Evolutionary conservation across 2,797 vertebrate genomes (phyloP).

Genomic region (Carcharodon carcharias): DNA sequence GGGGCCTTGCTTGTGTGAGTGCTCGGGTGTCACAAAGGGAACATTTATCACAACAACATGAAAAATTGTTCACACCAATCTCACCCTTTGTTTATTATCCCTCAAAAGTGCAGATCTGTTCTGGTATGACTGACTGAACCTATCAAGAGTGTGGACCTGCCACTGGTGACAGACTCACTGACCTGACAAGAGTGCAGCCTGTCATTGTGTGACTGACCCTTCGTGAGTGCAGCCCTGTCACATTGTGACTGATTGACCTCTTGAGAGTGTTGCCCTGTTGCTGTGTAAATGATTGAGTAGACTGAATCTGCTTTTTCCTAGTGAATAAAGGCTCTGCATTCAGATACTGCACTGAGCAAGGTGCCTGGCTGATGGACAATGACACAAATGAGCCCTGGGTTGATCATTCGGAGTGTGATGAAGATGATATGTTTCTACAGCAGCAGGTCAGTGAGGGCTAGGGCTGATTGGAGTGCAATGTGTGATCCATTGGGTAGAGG

Average conservation of each 20-base stretch:
- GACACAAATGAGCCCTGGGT: background rate
- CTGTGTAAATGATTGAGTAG: background rate
- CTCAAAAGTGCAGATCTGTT: no score
- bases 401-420: background rate
- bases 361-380: conserved; percentile 5
- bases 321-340: background rate
- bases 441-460: background rate
- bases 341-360: background rate
- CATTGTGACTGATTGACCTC: background rate
- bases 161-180: no score
- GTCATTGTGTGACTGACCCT: background rate
- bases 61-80: background rate
- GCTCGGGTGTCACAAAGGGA: no score
- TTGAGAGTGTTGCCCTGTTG: background rate
- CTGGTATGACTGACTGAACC: no score
- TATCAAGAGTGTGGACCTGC: no score
- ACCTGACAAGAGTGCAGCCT: background rate
- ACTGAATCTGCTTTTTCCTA: background rate
- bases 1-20: no score
- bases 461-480: background rate
- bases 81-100: background rate
- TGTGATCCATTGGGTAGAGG: no score
- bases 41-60: background rate
- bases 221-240: background rate
- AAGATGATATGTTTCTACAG: conserved; percentile 2